These are phyloP conservation scores for Eurois occulta DNA, from an alignment of 2,888 invertebrate genomes.

Conservation along the genomic window DNA sequence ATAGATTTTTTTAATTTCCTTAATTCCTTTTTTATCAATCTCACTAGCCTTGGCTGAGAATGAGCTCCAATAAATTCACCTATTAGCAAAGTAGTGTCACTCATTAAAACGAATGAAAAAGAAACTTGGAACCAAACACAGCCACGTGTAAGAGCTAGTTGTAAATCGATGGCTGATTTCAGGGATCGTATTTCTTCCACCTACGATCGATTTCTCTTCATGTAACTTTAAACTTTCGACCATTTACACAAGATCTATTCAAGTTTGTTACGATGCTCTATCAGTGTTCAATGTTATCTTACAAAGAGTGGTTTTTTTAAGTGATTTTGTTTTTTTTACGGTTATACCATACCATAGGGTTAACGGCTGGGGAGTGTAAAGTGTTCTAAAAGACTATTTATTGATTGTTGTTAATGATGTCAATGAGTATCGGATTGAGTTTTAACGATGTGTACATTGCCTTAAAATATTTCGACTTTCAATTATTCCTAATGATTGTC, in stretches of 20 bases:
- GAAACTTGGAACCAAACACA: neutral
- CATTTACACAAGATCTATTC: slow-evolving; percentile 9
- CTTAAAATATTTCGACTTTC: neutral
- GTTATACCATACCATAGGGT: slow-evolving; percentile 11
- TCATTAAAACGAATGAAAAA: slow-evolving; percentile 13
- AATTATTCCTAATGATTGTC: too few species aligned
- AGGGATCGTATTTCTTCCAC: slow-evolving; percentile 52
- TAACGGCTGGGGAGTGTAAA: slow-evolving; percentile 1
- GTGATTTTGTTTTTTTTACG: slow-evolving; percentile 46
- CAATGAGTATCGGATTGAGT: neutral
- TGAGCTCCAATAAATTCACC: neutral
- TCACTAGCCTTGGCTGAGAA: neutral
- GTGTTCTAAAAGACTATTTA: slow-evolving; percentile 13
- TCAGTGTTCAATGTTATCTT: slow-evolving; percentile 51
- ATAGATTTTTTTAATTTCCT: too few species aligned
- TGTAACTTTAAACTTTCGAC: slow-evolving; percentile 15
- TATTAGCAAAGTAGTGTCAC: slow-evolving; percentile 7
- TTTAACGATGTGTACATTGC: neutral
- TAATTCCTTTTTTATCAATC: too few species aligned
- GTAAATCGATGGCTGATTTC: slow-evolving; percentile 43
- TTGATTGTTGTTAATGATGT: slow-evolving; percentile 6
- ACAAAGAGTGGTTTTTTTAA: slow-evolving; percentile 47
- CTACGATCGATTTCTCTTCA: slow-evolving; percentile 18
- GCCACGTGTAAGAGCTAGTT: slow-evolving; percentile 28
- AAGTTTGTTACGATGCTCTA: slow-evolving; percentile 11